Percentiles rank a stretch among this genome's conserved stretches.
phyloP scores from a whole-genome alignment of 2,888 invertebrate species.

The Sminthurides aquaticus region DNA sequence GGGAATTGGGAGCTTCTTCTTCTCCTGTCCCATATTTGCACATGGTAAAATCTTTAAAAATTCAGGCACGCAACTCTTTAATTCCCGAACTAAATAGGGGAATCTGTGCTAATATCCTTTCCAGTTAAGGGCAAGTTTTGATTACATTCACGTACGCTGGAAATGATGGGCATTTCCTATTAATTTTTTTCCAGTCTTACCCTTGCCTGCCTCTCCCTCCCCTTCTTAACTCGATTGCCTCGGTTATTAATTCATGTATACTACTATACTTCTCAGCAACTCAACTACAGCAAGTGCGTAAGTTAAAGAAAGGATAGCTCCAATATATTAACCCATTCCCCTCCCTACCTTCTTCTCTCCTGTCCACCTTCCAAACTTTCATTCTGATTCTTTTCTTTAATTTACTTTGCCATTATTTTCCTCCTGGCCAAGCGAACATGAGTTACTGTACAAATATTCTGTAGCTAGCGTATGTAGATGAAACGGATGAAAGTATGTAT shows the following conservation, averaged over 20 bases:
- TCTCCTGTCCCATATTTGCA: too few relatives aligned
- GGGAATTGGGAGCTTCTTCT: too few relatives aligned
- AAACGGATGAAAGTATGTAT: too few relatives aligned
- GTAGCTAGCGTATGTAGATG: too few relatives aligned
- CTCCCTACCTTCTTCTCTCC: background rate
- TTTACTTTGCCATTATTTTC: background rate
- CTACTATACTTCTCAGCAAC: too few relatives aligned
- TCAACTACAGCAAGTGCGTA: too few relatives aligned
- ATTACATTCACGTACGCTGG: conserved; percentile 25
- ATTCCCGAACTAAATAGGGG: conserved; percentile 1
- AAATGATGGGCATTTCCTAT: conserved; percentile 35
- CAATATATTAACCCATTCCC: background rate
- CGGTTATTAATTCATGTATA: too few relatives aligned
- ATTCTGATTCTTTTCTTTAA: background rate
- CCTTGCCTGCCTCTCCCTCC: conserved; percentile 15
- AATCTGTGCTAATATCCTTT: conserved; percentile 25
- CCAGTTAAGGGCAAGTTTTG: conserved; percentile 28
- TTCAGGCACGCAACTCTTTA: background rate
- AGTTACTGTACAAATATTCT: too few relatives aligned
- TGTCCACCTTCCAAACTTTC: background rate
- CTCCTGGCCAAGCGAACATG: too few relatives aligned
- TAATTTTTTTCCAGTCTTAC: conserved; percentile 29
- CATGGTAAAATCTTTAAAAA: background rate
- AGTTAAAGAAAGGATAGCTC: too few relatives aligned
- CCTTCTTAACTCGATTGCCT: too few relatives aligned